These are phyloP conservation scores for Mnemiopsis leidyi DNA, from an alignment of 37 sponge, comb jelly and placozoan species.

Conservation along the genomic window DNA sequence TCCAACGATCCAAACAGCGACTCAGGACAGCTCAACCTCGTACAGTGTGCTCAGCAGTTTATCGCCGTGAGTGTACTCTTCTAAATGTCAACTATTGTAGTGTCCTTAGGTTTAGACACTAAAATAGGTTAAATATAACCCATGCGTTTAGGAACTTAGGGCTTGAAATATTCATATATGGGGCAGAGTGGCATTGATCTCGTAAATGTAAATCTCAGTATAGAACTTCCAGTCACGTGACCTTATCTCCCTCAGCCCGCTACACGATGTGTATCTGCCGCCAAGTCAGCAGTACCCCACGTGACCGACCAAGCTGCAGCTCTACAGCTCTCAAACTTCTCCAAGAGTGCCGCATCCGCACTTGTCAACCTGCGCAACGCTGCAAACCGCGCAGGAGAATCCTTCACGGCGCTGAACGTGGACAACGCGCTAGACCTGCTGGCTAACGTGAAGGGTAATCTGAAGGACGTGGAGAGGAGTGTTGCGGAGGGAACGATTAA, in stretches of 20 bases:
- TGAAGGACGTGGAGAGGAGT: slow-evolving; percentile 68
- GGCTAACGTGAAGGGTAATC: slow-evolving; percentile 38
- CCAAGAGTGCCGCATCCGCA: slow-evolving; percentile 87
- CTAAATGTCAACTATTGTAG: too few species aligned
- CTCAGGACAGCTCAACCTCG: slow-evolving; percentile 46
- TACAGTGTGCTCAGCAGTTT: slow-evolving; percentile 58
- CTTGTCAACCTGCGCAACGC: slow-evolving; percentile 89
- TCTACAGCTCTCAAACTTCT: slow-evolving; percentile 92
- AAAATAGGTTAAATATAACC: too few species aligned
- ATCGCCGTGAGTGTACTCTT: slow-evolving; percentile 12
- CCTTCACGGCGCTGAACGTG: slow-evolving; percentile 62
- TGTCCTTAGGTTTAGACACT: too few species aligned
- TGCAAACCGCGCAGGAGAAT: slow-evolving; percentile 68
- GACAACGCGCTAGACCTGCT: slow-evolving; percentile 66
- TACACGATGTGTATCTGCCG: slow-evolving; percentile 77
- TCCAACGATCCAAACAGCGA: background rate
- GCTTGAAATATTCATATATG: too few species aligned
- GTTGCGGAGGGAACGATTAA: slow-evolving; percentile 69
- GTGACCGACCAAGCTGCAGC: slow-evolving; percentile 95
- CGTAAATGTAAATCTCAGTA: too few species aligned
- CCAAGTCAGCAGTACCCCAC: slow-evolving; percentile 95
- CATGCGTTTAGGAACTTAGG: too few species aligned
- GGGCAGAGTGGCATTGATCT: too few species aligned
- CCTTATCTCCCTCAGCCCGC: slow-evolving; percentile 36
- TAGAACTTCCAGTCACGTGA: too few species aligned